Evolutionary conservation across 1,140 invertebrate species (phyloP), one percentile per base, ranked within the genome.

Genomic region (Anastatus disparis): DNA sequence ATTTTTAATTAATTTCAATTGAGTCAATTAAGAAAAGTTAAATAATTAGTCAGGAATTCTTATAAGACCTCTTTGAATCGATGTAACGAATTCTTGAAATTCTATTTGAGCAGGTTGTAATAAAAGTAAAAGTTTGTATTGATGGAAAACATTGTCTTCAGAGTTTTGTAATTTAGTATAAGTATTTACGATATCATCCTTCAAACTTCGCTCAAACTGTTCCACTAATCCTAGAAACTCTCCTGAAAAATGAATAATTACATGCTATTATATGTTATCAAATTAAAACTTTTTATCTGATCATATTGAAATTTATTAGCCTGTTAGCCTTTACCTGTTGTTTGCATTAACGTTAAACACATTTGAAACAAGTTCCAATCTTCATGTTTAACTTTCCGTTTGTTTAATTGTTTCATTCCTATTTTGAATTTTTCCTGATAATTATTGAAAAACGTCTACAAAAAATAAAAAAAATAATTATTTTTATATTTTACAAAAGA

Each of bases 301-400:
- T 20, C 22, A 22, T 3, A 44, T 10, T 26, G 22, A 58, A 15
- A 40, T 40, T 40, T 44, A 44, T 10, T 20, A 48, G 6, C 6
- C 24, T 55, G 24, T 53, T 40, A 20, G 6, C 38, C 62, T 56
- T 12, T 80, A 90, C 90, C 89, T 74, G 91, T 88, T 73, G 88
- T 90, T 78, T 94, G 91, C 78, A 93, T 86, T 22, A 92, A 82
- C 0, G 88, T 91, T 67, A 93, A 85, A 75, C 90, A 91, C 70
- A 91, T 89, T 78, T 92, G 91, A 71, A 93, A 89, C 24, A 91
- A 84, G 66, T 88, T 90, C 91, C 92, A 90, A 80, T 92, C 89
- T 78, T 93, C 88, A 48, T 89, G 87, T 66, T 87, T 86, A 6
- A 84, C 81, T 79, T 86, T 87, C 38, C 81, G 84, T 20, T 88